Evolutionary conservation across 2,113 vertebrate species (phyloP), one percentile per base, ranked within the genome.

Genomic region (Seriola quinqueradiata): DNA sequence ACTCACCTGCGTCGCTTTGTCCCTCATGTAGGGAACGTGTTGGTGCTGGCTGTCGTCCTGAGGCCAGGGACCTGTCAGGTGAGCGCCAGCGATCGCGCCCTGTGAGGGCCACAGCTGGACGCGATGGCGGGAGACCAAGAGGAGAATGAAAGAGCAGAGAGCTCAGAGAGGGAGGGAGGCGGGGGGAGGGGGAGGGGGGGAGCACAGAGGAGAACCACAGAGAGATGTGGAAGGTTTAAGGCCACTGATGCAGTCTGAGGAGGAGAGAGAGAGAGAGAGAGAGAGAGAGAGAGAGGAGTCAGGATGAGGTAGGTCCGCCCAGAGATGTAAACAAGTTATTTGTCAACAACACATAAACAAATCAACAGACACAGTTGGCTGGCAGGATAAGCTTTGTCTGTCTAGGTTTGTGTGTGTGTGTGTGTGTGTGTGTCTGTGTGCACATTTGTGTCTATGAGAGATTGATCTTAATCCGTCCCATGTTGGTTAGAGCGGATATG

Each of bases 11-110:
- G 98, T 99, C 34, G 97, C 96, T 93, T 99, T 98, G 96, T 99
- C 98, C 93, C 96, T 96, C 98, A 99, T 99, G 94, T 96, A 99
- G 74, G 97, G 96, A 79, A 95, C 91, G 85, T 95, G 96, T 58
- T 96, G 97, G 9, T 95, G 94, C 5, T 97, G 97, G 87, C 94
- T 96, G 90, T 95, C 95, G 87, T 99, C 98, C 90, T 98, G 97
- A 94, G 98, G 98, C 98, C 98, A 97, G 89, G 98, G 98, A 66
- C 98, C 98, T 79, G 96, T 96, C 83, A 99, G 97, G 92, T 99
- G 98, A 0, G 98, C 95, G 84, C 97, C 96, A 84, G 98, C 96
- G 32, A 97, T 95, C 0, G 97, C 96, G 85, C 99, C 97, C 95
- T 99, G 85, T 0, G 97, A 97, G 77, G 97, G 52, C 97, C 96